These are phyloP conservation scores for Selenia dentaria DNA, from an alignment of 2,888 invertebrate genomes.

Conservation along the genomic window DNA sequence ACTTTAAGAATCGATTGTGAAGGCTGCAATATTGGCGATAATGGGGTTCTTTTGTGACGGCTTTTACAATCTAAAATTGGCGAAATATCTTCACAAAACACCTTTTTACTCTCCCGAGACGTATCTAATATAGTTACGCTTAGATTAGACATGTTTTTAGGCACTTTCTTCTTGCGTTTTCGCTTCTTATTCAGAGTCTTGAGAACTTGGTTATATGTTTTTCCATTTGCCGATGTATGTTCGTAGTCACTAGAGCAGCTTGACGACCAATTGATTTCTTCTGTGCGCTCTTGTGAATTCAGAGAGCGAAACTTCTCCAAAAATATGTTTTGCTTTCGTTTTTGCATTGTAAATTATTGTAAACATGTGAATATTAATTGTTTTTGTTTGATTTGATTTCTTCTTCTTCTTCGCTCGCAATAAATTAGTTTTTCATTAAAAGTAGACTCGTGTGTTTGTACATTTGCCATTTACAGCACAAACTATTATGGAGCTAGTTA, in stretches of 20 bases:
- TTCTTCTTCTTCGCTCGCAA: too few relatives aligned
- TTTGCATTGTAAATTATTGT: slow-evolving; percentile 45
- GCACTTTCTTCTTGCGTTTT: slow-evolving; percentile 58
- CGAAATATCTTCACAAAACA: slow-evolving; percentile 36
- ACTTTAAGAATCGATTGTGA: slow-evolving; percentile 23
- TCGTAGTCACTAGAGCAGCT: slow-evolving; percentile 71
- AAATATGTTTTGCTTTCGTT: slow-evolving; percentile 57
- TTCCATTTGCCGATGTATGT: slow-evolving; percentile 38
- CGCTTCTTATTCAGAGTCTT: slow-evolving; percentile 46
- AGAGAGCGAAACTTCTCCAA: slow-evolving; percentile 58
- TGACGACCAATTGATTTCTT: slow-evolving; percentile 68
- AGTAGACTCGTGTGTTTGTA: too few relatives aligned
- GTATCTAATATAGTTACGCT: slow-evolving; percentile 54
- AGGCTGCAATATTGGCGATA: slow-evolving; percentile 46
- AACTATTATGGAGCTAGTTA: too few relatives aligned
- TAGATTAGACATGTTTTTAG: slow-evolving; percentile 58
- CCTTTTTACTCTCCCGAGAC: slow-evolving; percentile 31
- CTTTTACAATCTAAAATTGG: slow-evolving; percentile 40
- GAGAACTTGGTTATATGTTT: slow-evolving; percentile 30
- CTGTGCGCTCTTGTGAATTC: slow-evolving; percentile 63
- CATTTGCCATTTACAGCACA: too few relatives aligned
- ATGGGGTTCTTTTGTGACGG: slow-evolving; percentile 5
- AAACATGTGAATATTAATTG: too few relatives aligned
- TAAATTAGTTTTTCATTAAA: too few relatives aligned
- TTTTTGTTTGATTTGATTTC: too few relatives aligned